Conservation (phyloP, 2,113 vertebrate genomes). For the human region GRCh38 chr11:103878501-103879000, state of each 20-base stretch:
- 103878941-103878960: neutral
- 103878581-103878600: neutral
- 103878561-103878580: neutral
- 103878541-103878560: neutral
- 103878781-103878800: slow-evolving; percentile 72
- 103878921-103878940: slow-evolving; percentile 31
- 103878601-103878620: neutral
- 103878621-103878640: neutral
- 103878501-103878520: neutral
- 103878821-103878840: slow-evolving; percentile 65
- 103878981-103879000: neutral
- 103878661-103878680: neutral
- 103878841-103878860: slow-evolving; percentile 78
- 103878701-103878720: slow-evolving; percentile 8
- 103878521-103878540: neutral
- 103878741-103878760: neutral
- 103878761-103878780: slow-evolving; percentile 61
- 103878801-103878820: slow-evolving; percentile 55
- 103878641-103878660: neutral
- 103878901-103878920: slow-evolving; percentile 59
- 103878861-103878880: slow-evolving; percentile 55
- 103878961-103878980: slow-evolving; percentile 23
- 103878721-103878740: slow-evolving; percentile 47
- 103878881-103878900: slow-evolving; percentile 69
- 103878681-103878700: neutral